Percentiles rank a stretch among this genome's conserved stretches.
Conservation (phyloP, 92 coral and sea anemone genomes). For the Heliopora coerulea region DNA sequence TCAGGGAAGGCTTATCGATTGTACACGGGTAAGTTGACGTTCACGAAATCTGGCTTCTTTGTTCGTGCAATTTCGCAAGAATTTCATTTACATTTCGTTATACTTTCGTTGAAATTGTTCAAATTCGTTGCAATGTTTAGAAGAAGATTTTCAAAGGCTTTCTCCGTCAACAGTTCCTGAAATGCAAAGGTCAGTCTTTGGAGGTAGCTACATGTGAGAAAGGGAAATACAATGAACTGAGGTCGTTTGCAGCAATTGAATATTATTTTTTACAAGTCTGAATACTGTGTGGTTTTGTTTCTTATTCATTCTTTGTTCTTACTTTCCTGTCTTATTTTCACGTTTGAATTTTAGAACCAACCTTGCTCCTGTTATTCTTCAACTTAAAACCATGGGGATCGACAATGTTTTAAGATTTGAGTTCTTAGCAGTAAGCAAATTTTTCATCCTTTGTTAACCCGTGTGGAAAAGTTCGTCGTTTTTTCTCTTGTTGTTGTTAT, state of each 20-base stretch:
- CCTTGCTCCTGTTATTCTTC: slow-evolving; percentile 83
- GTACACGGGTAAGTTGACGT: slow-evolving; percentile 65
- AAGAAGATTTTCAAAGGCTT: slow-evolving; percentile 62
- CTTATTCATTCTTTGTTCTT: neutral
- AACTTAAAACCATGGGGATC: slow-evolving; percentile 93
- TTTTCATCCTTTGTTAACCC: too few relatives aligned
- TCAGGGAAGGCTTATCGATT: slow-evolving; percentile 73
- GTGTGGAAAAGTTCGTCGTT: too few relatives aligned
- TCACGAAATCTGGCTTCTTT: too few relatives aligned
- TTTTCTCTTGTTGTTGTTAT: too few relatives aligned
- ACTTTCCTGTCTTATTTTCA: neutral
- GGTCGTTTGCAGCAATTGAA: too few relatives aligned
- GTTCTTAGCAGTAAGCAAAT: slow-evolving; percentile 76
- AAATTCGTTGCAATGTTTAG: slow-evolving; percentile 41
- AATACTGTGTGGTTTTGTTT: neutral
- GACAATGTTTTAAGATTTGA: slow-evolving; percentile 91
- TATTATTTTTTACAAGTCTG: too few relatives aligned
- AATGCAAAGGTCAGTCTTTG: slow-evolving; percentile 67
- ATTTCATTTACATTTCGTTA: neutral
- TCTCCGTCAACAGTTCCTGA: slow-evolving; percentile 70
- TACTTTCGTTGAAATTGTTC: neutral
- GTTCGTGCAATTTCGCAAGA: neutral
- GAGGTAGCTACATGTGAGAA: neutral
- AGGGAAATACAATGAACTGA: too few relatives aligned
- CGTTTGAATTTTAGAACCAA: slow-evolving; percentile 58